Base-by-base conservation (phyloP, 2,797 vertebrate genomes). In the Calcarius lapponicus region DNA sequence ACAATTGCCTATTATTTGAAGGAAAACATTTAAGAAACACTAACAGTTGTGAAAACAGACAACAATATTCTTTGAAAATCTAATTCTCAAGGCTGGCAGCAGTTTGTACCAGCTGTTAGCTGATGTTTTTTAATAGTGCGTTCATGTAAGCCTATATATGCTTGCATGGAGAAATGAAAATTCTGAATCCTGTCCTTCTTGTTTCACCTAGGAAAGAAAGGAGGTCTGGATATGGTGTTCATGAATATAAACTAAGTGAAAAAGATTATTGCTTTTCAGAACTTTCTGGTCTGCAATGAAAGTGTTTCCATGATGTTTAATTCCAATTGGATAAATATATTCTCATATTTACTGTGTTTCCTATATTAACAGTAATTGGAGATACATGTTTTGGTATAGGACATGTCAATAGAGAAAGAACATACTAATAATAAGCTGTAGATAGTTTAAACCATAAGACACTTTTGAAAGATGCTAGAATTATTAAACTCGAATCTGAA, bases 181-280 rank as follows among this genome's bases (percentile, higher is more conserved):
- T 22, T 76, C 32, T 71, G 36, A 67, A 83, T 80, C 5, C 8
- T 56, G 10, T 78, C 38, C 12, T 61, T 51, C 28, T 11, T 43
- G 9, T 29, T 38, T 34, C 11, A 40, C 20, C 5, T 60, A n/a
- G 24, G 4, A 20, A 11, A 7, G 24, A 36, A 53, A 51, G 34
- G 6, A 1, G 3, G 4, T 50, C 12, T 70, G 12, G 17, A 18
- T 64, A 34, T 2, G 18, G 5, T 14, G 3, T 9, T 31, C 5
- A 53, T 6, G 9, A 85, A 50, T 34, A 43, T 3, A 47, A 67
- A 3, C 1, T 38, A 25, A 31, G 8, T 22, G 7, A 47, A 73
- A 91, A 73, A 47, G 2, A 38, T 32, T 15, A 4, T 19, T 60
- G 14, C 3, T 80, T 85, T 58, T 69, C n/a, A 72, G 24, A 67